phyloP scores from a whole-genome alignment of 2,888 invertebrate genomes.

The Euzetes globulus region DNA sequence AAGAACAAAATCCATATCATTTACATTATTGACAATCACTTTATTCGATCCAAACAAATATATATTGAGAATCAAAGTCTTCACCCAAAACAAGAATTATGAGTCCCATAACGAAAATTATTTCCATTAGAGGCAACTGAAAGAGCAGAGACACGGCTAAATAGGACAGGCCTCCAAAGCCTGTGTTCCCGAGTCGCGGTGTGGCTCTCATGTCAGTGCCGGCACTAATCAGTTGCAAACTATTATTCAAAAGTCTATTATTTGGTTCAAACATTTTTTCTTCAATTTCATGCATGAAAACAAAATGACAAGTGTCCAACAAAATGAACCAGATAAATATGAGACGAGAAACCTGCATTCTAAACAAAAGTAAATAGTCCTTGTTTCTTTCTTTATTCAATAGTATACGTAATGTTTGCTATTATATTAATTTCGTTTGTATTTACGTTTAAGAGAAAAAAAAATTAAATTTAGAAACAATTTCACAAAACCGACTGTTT shows the following conservation, averaged over 20 bases:
- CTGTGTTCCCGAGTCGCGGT: not conserved
- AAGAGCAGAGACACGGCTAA: constrained; percentile 21
- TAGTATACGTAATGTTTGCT: not conserved
- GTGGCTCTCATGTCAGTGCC: not conserved
- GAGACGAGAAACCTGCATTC: not conserved
- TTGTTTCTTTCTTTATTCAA: not conserved
- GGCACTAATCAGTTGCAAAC: not conserved
- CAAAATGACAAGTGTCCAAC: not conserved
- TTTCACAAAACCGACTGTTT: not conserved
- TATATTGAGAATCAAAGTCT: not conserved
- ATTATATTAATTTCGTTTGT: not conserved
- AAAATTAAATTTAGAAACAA: no score
- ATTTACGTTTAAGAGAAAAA: not conserved
- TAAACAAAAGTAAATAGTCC: not conserved
- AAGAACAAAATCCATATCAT: not conserved
- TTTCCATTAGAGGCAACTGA: constrained; percentile 21
- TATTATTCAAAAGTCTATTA: not conserved
- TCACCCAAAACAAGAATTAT: constrained; percentile 23
- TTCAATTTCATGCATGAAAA: constrained; percentile 13
- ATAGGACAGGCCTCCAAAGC: not conserved
- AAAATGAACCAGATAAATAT: not conserved
- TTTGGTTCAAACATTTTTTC: not conserved
- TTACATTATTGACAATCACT: not conserved
- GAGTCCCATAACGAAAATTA: constrained; percentile 24
- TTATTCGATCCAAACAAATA: not conserved